A percentile compares a stretch with the other conserved stretches of the same genome.
These are phyloP conservation scores for Octodonta nipae DNA, from an alignment of 2,888 invertebrate genomes.

Conservation along the genomic window DNA sequence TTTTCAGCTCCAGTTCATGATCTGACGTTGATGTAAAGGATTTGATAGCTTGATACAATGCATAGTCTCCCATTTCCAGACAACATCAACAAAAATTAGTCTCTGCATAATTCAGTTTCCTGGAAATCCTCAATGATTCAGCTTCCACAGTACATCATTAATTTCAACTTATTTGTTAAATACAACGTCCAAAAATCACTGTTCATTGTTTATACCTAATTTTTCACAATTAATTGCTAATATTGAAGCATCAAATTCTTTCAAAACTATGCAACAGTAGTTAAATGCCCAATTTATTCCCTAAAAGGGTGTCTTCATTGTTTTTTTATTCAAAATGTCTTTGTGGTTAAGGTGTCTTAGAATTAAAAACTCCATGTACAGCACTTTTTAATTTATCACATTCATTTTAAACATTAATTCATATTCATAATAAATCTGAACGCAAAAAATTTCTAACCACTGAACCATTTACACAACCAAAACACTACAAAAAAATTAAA, in stretches of 20 bases:
- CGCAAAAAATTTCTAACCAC: constrained; percentile 7
- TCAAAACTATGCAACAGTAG: too few species aligned
- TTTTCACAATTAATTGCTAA: too few species aligned
- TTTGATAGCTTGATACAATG: constrained; percentile 33
- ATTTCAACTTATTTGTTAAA: constrained; percentile 2
- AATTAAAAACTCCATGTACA: too few species aligned
- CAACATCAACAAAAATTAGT: constrained; percentile 18
- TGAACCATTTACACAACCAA: constrained; percentile 19
- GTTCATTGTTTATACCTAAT: constrained; percentile 9
- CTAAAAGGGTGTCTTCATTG: too few species aligned
- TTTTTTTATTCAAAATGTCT: too few species aligned
- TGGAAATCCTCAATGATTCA: constrained; percentile 4
- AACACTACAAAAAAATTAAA: constrained; percentile 24
- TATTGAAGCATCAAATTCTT: too few species aligned
- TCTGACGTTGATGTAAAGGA: constrained; percentile 27
- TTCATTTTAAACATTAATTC: background rate
- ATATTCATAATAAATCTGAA: background rate
- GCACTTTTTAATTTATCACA: too few species aligned
- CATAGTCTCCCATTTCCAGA: constrained; percentile 33
- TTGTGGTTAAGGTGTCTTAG: too few species aligned
- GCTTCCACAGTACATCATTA: background rate
- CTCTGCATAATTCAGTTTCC: constrained; percentile 16
- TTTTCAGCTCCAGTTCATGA: constrained; percentile 30
- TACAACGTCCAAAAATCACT: constrained; percentile 12
- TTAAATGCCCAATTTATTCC: too few species aligned